phyloP scores from a whole-genome alignment of 2,888 invertebrate genomes.

The Agrochola lota region DNA sequence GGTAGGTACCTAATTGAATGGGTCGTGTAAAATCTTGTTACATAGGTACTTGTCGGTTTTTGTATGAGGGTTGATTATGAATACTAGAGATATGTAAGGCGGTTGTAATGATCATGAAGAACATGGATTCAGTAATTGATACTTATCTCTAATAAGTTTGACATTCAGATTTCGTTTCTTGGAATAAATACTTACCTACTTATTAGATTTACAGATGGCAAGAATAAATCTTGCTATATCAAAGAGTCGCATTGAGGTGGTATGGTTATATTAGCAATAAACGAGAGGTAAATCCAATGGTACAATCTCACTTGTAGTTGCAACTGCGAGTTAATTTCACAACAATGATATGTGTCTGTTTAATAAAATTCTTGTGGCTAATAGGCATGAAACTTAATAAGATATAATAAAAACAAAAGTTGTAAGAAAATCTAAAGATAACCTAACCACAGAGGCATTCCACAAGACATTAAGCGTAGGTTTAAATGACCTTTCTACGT shows the following conservation, averaged over 20 bases:
- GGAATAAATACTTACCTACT: not conserved
- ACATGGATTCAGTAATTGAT: not conserved
- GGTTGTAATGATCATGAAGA: conserved; percentile 2
- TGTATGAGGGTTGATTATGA: conserved; percentile 21
- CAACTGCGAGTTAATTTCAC: not conserved
- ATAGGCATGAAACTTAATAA: not conserved
- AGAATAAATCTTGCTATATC: not conserved
- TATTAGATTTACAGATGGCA: not conserved
- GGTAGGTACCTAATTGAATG: conserved; percentile 47
- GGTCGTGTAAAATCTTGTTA: conserved; percentile 23
- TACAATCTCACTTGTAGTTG: not conserved
- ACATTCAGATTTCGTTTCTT: too few relatives aligned
- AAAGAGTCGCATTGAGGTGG: not conserved
- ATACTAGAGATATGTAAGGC: not conserved
- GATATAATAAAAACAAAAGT: conserved; percentile 4
- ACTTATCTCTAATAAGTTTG: not conserved
- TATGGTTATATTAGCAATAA: not conserved
- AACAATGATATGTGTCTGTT: too few relatives aligned
- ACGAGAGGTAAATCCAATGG: too few relatives aligned
- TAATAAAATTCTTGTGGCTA: not conserved
- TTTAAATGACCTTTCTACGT: not conserved
- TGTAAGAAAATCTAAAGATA: not conserved
- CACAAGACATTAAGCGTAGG: not conserved
- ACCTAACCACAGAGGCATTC: not conserved
- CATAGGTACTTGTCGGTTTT: conserved; percentile 13